phyloP scores from a whole-genome alignment of 1,140 invertebrate genomes.

The Cyclina sinensis region DNA sequence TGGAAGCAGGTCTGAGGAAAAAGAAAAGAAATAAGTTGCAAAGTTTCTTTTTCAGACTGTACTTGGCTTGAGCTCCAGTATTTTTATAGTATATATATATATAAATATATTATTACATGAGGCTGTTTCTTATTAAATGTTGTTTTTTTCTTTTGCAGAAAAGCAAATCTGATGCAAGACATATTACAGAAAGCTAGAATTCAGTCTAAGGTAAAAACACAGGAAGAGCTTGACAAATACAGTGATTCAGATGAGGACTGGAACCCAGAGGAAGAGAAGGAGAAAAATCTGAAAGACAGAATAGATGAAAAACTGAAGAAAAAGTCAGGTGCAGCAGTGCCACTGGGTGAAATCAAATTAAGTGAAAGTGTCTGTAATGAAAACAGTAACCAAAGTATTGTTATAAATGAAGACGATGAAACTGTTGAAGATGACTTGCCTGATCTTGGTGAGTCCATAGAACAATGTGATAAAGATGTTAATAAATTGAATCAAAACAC shows the following conservation, averaged over 20 bases:
- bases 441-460: conserved; percentile 11
- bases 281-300: conserved; percentile 35
- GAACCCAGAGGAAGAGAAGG: conserved; percentile 53
- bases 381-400: conserved; percentile 28
- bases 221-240: conserved; percentile 59
- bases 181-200: conserved; percentile 69
- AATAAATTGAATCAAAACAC: not conserved
- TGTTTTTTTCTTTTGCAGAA: conserved; percentile 63
- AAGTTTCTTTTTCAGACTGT: no score
- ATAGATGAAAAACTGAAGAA: conserved; percentile 45
- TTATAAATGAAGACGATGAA: not conserved
- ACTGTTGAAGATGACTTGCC: conserved; percentile 23
- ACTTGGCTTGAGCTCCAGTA: no score
- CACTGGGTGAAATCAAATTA: conserved; percentile 38
- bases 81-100: no score
- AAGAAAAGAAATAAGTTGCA: no score
- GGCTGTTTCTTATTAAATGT: not conserved
- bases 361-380: not conserved
- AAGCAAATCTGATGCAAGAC: conserved; percentile 75
- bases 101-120: no score
- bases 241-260: conserved; percentile 65
- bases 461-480: not conserved
- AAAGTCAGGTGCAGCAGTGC: conserved; percentile 27
- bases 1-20: no score
- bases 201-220: conserved; percentile 35